These are phyloP conservation scores for Laticauda colubrina DNA, from an alignment of 2,113 vertebrate species.

Conservation along the genomic window DNA sequence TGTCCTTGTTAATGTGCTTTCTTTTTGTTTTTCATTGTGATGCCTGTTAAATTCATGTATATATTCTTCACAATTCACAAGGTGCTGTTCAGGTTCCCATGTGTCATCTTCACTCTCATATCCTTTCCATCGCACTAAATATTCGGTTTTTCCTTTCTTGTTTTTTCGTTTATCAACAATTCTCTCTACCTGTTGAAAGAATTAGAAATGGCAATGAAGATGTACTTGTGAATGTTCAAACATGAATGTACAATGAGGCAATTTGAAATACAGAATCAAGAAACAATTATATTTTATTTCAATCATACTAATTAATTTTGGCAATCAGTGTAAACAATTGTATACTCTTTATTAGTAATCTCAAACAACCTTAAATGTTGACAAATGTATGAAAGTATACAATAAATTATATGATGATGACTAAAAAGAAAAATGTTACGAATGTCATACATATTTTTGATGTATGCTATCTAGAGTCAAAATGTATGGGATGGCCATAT, in stretches of 20 bases:
- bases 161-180: conserved; percentile 92
- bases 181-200: conserved; percentile 83
- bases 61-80: conserved; percentile 89
- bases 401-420: neutral
- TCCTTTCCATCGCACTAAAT: conserved; percentile 93
- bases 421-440: neutral
- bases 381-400: neutral
- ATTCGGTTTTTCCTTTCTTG: conserved; percentile 91
- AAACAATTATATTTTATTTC: neutral
- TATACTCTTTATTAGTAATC: neutral
- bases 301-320: neutral
- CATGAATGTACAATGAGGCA: conserved; percentile 8
- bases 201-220: conserved; percentile 35
- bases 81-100: conserved; percentile 94
- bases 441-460: neutral
- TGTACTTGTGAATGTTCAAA: conserved; percentile 1
- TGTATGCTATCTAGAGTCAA: neutral
- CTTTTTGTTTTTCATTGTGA: conserved; percentile 75
- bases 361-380: neutral
- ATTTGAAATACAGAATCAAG: neutral
- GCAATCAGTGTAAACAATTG: neutral
- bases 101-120: conserved; percentile 91
- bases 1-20: conserved; percentile 75
- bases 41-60: conserved; percentile 91
- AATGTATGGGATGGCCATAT: neutral